Conservation (phyloP, 92 coral and sea anemone genomes). For the Porites cylindrica region DNA sequence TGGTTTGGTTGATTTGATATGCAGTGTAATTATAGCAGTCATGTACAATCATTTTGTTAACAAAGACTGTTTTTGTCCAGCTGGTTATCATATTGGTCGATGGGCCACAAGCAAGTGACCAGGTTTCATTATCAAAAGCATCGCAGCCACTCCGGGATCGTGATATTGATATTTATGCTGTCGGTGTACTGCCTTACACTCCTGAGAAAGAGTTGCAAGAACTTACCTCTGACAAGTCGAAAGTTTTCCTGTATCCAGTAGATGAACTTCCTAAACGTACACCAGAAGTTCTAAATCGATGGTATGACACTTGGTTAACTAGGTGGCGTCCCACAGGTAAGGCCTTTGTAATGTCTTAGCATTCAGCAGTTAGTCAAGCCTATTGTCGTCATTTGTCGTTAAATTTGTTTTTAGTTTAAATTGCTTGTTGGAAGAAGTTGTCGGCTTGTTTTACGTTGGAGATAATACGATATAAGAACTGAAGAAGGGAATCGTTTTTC, state of each 20-base stretch:
- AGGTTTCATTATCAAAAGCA: conserved; percentile 45
- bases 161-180: conserved; percentile 61
- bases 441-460: too few species aligned
- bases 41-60: too few species aligned
- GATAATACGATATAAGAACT: too few species aligned
- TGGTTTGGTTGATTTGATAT: too few species aligned
- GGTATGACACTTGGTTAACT: conserved; percentile 53
- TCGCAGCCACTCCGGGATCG: conserved; percentile 62
- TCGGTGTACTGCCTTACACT: conserved; percentile 63
- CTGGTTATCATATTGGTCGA: conserved; percentile 64
- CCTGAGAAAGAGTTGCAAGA: conserved; percentile 51
- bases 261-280: conserved; percentile 47
- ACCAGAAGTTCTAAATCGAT: conserved; percentile 42
- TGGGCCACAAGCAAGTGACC: conserved; percentile 41
- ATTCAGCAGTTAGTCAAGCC: background rate
- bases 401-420: too few species aligned
- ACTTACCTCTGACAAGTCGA: conserved; percentile 54
- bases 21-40: too few species aligned
- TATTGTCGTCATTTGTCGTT: background rate
- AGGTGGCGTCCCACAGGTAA: conserved; percentile 67
- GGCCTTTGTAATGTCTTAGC: too few species aligned
- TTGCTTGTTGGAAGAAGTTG: too few species aligned
- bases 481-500: too few species aligned
- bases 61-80: conserved; percentile 19
- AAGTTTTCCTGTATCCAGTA: conserved; percentile 46